Evolutionary conservation across 1,140 invertebrate genomes (phyloP).

Genomic region (Drosophila takahashii): DNA sequence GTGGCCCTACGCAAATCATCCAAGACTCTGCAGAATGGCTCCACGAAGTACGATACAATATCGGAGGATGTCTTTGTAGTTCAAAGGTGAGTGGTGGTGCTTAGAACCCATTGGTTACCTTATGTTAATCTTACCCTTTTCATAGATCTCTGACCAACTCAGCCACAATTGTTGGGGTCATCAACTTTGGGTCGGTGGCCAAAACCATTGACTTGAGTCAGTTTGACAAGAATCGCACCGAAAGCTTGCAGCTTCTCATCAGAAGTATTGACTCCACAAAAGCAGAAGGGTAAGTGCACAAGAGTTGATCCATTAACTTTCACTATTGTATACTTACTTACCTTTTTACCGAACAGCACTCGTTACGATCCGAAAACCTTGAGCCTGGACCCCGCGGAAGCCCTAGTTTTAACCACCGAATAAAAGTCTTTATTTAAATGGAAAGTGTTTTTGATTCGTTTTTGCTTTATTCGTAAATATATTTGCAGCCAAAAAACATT

Average conservation of each 20-base stretch:
- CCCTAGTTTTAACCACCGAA: constrained; percentile 43
- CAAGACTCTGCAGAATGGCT: constrained; percentile 47
- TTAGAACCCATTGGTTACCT: no score
- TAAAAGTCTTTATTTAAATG: constrained; percentile 11
- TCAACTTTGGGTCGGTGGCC: constrained; percentile 52
- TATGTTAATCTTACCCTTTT: neutral
- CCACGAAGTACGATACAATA: constrained; percentile 50
- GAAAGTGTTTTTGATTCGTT: constrained; percentile 39
- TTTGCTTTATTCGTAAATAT: constrained; percentile 62
- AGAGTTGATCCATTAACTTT: neutral
- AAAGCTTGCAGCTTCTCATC: constrained; percentile 40
- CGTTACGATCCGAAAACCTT: constrained; percentile 4
- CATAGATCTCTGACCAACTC: constrained; percentile 21
- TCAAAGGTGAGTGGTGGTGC: constrained; percentile 31
- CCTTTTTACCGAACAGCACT: constrained; percentile 2
- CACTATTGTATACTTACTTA: no score
- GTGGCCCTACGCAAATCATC: constrained; percentile 39
- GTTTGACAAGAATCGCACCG: constrained; percentile 52
- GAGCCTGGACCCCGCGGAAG: constrained; percentile 44
- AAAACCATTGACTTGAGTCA: constrained; percentile 38
- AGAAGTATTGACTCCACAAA: constrained; percentile 57
- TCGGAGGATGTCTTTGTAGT: constrained; percentile 56
- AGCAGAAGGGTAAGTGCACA: constrained; percentile 33
- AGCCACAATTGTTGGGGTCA: constrained; percentile 45
- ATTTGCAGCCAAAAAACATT: constrained; percentile 65